These are phyloP conservation scores for Bujurquina vittata DNA, from an alignment of 2,113 vertebrate genomes.

Conservation along the genomic window DNA sequence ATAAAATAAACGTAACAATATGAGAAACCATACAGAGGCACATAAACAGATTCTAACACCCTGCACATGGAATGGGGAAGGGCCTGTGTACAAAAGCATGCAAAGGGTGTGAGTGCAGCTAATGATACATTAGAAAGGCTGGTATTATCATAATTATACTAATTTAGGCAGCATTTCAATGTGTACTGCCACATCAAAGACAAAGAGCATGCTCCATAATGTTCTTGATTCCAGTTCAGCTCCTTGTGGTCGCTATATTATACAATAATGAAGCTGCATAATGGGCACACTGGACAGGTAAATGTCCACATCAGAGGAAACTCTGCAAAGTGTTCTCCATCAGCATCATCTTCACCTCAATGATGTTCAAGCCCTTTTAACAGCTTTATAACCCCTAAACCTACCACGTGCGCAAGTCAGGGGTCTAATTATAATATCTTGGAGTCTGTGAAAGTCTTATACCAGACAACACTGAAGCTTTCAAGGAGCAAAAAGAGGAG, in stretches of 20 bases:
- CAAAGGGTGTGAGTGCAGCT: constrained; percentile 61
- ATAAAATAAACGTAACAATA: constrained; percentile 51
- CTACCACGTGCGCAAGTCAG: not conserved
- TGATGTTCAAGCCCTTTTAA: not conserved
- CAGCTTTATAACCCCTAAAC: not conserved
- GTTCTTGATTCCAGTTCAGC: constrained; percentile 50
- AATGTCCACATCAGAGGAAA: constrained; percentile 3
- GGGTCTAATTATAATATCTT: not conserved
- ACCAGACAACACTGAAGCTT: not conserved
- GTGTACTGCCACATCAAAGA: constrained; percentile 59
- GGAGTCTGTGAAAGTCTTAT: not conserved
- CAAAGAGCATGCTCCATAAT: constrained; percentile 59
- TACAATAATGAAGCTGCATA: constrained; percentile 28
- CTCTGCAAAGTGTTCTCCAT: not conserved
- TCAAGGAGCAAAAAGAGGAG: not conserved
- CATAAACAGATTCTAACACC: constrained; percentile 55
- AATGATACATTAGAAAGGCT: constrained; percentile 73
- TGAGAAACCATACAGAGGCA: constrained; percentile 19
- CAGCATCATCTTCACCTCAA: not conserved
- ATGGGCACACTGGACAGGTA: constrained; percentile 1
- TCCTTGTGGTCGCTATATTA: constrained; percentile 39
- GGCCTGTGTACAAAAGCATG: constrained; percentile 46
- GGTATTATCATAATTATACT: constrained; percentile 74
- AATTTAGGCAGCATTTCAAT: constrained; percentile 68
- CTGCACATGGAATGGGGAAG: constrained; percentile 15